Evolutionary conservation across 1,140 invertebrate species (phyloP), one percentile per base, ranked within the genome.

Genomic region (Trichonephila clavata): DNA sequence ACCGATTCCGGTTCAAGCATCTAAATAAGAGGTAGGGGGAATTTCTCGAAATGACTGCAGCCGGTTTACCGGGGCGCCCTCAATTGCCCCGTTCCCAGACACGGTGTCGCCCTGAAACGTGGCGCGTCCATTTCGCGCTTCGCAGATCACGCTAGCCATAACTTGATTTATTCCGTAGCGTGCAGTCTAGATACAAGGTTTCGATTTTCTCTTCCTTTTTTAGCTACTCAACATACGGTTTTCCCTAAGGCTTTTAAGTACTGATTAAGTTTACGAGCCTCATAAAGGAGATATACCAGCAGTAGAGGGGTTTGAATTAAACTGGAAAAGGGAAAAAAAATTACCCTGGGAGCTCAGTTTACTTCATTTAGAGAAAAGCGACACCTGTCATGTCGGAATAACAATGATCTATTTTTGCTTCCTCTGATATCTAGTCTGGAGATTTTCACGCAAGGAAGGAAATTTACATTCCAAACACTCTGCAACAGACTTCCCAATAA

Each of bases 91-190:
- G 21, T 81, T 81, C 77, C 81, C 81, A 68, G 86, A 89, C 86
- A 21, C n/a, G 18, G 27, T 57, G 86, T 68, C 86, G 86, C 86
- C 86, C 61, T 4, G 16, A 57, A 63, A 24, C 84, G 59, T 32
- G 50, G 84, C 39, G 81, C 81, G 81, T 84, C 84, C 27, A 63
- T 61, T 61, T 86, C 84, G 57, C 84, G 84, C 84, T 61, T 63
- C 57, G 27, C 18, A 89, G 63, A 80, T 57, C 88, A 90, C 88
- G 88, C 88, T 90, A 90, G 59, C 43, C n/a, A 39, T 32, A 80
- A 90, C 88, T 90, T 90, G 88, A 90, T 90, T 90, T 90, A 90
- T 90, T 90, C 88, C 20, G 24, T 90, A 65, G 88, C 88, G 88
- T 90, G 88, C 88, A 80, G n/a, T 32, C 71, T 21, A 60, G 43